Evolutionary conservation across 2,888 invertebrate species (phyloP).

Genomic region (Malthinus seriepunctatus): DNA sequence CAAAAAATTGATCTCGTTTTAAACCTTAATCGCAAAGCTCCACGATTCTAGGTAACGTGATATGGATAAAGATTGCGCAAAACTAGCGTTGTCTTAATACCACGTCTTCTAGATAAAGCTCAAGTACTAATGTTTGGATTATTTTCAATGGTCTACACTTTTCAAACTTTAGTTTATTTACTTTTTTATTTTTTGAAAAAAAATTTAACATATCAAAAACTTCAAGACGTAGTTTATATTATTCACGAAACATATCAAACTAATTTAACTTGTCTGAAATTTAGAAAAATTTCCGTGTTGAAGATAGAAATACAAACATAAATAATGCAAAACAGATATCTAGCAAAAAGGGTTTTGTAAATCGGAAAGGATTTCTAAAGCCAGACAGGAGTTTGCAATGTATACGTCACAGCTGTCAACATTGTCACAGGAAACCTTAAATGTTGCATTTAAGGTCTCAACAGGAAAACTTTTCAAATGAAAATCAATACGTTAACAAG

Average conservation of each 20-base stretch:
- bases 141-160: background rate
- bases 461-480: constrained; percentile 18
- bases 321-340: constrained; percentile 16
- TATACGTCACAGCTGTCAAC: constrained; percentile 26
- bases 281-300: background rate
- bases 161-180: background rate
- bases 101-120: background rate
- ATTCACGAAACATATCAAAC: background rate
- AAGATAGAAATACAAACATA: constrained; percentile 15
- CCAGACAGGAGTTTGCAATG: constrained; percentile 23
- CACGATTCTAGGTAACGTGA: constrained; percentile 2
- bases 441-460: constrained; percentile 20
- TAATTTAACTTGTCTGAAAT: background rate
- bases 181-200: background rate
- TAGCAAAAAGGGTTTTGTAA: constrained; percentile 17
- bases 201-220: background rate
- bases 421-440: constrained; percentile 26
- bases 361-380: constrained; percentile 19
- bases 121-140: constrained; percentile 1
- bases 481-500: constrained; percentile 15
- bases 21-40: constrained; percentile 1
- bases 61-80: background rate
- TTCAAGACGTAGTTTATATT: background rate
- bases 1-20: background rate
- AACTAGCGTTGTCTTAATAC: constrained; percentile 3